Percentiles rank a stretch among this genome's conserved stretches.
Conservation (phyloP, 2,888 invertebrate genomes). For the Lottia gigantea region DNA sequence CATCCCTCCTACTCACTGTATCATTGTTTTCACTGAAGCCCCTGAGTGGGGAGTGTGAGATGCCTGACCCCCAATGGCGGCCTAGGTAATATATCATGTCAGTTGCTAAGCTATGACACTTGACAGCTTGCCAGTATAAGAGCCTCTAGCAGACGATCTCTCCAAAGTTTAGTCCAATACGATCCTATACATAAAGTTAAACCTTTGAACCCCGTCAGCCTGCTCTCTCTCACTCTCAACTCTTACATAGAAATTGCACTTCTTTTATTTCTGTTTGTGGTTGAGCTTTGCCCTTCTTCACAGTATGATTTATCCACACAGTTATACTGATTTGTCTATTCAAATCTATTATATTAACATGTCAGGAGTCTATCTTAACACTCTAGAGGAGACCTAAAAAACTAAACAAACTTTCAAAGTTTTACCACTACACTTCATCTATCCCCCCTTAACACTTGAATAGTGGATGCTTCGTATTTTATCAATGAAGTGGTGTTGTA, state of each 20-base stretch:
- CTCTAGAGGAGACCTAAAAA: too few species aligned
- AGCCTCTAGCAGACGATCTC: conserved; percentile 11
- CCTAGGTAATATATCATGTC: conserved; percentile 60
- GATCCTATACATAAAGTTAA: conserved; percentile 5
- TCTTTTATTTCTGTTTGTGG: conserved; percentile 7
- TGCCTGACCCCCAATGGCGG: conserved; percentile 50
- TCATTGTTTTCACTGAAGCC: conserved; percentile 29
- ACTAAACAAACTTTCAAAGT: too few species aligned
- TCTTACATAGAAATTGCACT: conserved; percentile 9
- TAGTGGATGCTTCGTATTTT: conserved; percentile 8
- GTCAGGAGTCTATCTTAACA: too few species aligned
- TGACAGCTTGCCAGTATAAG: conserved; percentile 57
- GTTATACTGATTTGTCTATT: background rate
- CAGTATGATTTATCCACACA: background rate
- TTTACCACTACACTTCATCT: background rate
- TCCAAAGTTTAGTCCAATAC: conserved; percentile 3
- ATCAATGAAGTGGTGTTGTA: conserved; percentile 7
- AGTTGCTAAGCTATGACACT: conserved; percentile 60
- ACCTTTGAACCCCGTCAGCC: conserved; percentile 10
- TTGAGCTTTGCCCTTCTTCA: conserved; percentile 11
- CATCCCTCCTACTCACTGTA: conserved; percentile 24
- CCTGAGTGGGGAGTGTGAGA: conserved; percentile 23
- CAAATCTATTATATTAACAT: background rate
- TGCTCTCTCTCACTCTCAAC: conserved; percentile 4
- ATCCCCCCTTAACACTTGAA: conserved; percentile 3